phyloP scores from a whole-genome alignment of 2,113 vertebrate species.

The Hipposideros armiger region DNA sequence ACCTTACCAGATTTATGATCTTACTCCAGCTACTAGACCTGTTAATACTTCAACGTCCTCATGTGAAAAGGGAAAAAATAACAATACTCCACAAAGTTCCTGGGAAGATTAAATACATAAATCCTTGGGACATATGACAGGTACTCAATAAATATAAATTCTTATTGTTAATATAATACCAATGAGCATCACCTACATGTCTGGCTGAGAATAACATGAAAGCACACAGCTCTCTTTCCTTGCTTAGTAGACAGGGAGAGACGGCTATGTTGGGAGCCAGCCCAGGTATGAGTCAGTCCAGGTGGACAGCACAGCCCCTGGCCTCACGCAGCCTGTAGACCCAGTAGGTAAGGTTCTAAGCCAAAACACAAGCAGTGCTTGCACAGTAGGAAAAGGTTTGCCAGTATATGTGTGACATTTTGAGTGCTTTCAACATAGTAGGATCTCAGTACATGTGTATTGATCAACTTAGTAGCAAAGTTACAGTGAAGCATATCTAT shows the following conservation, averaged over 20 bases:
- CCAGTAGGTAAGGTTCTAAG: background rate
- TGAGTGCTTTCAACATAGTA: background rate
- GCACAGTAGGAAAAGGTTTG: background rate
- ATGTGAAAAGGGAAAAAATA: background rate
- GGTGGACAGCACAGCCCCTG: background rate
- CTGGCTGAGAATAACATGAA: background rate
- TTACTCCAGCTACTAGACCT: background rate
- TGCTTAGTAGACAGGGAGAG: background rate
- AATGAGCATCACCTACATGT: background rate
- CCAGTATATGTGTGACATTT: background rate
- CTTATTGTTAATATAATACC: background rate
- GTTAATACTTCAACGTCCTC: background rate
- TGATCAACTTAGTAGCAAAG: background rate
- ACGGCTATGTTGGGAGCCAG: background rate
- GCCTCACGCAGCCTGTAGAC: background rate
- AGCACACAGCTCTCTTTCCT: background rate
- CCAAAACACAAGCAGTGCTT: background rate
- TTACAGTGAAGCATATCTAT: background rate
- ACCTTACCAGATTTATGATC: background rate
- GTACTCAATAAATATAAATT: background rate
- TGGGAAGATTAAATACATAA: background rate
- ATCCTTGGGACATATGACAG: background rate
- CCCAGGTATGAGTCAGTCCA: background rate
- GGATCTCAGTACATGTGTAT: background rate
- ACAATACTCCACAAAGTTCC: background rate